phyloP scores from a whole-genome alignment of 2,797 vertebrate genomes.

The Loriculus beryllinus region DNA sequence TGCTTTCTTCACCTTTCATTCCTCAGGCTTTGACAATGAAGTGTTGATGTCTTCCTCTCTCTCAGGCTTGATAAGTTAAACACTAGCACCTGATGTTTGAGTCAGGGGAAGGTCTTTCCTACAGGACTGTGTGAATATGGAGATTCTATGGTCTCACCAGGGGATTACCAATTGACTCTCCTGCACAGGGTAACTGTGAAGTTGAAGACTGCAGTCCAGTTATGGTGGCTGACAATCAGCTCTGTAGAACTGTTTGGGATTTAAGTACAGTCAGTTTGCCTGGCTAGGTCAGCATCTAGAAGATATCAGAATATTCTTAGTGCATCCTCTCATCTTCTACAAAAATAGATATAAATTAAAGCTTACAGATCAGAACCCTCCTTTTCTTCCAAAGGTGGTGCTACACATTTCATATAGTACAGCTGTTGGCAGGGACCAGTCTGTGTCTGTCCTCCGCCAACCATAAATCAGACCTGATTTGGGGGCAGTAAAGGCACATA shows the following conservation, averaged over 20 bases:
- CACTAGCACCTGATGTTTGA: background rate
- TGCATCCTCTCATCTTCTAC: background rate
- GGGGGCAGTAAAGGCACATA: background rate
- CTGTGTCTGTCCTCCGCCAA: background rate
- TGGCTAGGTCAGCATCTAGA: background rate
- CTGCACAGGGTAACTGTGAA: background rate
- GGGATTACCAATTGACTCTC: background rate
- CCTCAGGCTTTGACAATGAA: background rate
- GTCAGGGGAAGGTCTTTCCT: background rate
- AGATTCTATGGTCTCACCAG: accelerated
- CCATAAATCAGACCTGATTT: background rate
- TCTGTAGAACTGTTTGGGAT: background rate
- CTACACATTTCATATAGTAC: background rate
- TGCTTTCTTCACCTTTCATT: background rate
- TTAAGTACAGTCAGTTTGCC: background rate
- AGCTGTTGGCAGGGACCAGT: background rate
- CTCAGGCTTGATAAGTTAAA: background rate
- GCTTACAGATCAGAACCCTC: background rate
- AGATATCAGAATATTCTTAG: background rate
- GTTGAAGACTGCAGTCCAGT: background rate
- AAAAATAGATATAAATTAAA: background rate
- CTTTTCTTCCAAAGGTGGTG: background rate
- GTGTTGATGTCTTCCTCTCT: background rate
- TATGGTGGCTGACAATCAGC: background rate
- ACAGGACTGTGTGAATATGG: accelerated